Percentiles rank a stretch among this genome's conserved stretches.
Evolutionary conservation across 2,888 invertebrate genomes (phyloP).

Genomic region (Thysanoteuthis rhombus): DNA sequence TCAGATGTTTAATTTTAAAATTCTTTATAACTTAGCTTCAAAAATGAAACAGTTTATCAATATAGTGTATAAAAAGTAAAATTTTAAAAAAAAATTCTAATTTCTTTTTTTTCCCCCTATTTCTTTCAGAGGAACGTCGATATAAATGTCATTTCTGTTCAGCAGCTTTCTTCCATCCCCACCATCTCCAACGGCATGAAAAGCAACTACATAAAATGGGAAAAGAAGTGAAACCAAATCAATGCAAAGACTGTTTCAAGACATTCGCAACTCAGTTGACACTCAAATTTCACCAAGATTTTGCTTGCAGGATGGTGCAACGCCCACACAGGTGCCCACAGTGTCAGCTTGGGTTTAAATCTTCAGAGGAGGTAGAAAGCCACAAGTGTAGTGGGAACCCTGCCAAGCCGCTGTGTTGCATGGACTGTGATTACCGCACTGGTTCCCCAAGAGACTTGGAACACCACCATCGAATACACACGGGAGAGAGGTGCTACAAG

Average conservation of each 20-base stretch:
- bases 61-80: neutral
- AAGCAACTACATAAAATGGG: constrained; percentile 14
- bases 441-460: constrained; percentile 24
- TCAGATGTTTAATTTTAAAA: too few species aligned
- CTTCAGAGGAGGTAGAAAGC: neutral
- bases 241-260: constrained; percentile 28
- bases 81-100: too few species aligned
- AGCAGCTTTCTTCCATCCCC: constrained; percentile 22
- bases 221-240: constrained; percentile 22
- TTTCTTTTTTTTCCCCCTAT: neutral
- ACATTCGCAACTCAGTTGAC: constrained; percentile 25
- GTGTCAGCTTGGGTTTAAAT: constrained; percentile 28
- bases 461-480: constrained; percentile 20
- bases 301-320: constrained; percentile 20
- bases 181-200: constrained; percentile 21
- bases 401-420: neutral
- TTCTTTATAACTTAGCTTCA: too few species aligned
- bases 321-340: neutral
- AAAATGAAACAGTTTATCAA: too few species aligned
- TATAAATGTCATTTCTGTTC: constrained; percentile 23
- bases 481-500: constrained; percentile 29
- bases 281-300: constrained; percentile 15
- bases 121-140: constrained; percentile 12
- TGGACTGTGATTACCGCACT: neutral
- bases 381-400: constrained; percentile 22